These are phyloP conservation scores for Bicyclus anynana DNA, from an alignment of 1,140 invertebrate species.

Conservation along the genomic window DNA sequence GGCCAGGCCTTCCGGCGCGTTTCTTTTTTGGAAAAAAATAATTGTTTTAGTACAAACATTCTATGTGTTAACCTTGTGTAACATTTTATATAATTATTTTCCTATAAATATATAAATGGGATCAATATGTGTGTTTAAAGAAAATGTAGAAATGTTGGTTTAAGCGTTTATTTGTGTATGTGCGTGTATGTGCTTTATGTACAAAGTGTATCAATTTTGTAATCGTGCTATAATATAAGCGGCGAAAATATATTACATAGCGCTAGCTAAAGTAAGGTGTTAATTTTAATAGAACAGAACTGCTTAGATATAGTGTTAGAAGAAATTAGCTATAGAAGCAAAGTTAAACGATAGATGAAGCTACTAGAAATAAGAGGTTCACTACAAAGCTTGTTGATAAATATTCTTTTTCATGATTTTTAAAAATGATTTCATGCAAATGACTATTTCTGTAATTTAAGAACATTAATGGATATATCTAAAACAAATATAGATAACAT, in stretches of 20 bases:
- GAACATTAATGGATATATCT: not conserved
- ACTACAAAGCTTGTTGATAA: constrained; percentile 40
- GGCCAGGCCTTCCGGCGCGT: constrained; percentile 64
- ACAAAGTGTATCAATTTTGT: constrained; percentile 5
- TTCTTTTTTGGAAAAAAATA: constrained; percentile 72
- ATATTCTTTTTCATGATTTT: not conserved
- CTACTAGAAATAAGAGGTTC: constrained; percentile 13
- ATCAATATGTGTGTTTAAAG: constrained; percentile 2
- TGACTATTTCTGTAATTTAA: not conserved
- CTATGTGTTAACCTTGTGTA: constrained; percentile 64
- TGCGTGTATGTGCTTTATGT: constrained; percentile 10
- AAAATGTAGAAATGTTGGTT: constrained; percentile 1
- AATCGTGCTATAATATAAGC: constrained; percentile 3
- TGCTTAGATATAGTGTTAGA: constrained; percentile 5
- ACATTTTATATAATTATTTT: constrained; percentile 33
- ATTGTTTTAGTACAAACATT: constrained; percentile 65
- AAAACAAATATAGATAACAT: not conserved
- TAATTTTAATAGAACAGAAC: not conserved
- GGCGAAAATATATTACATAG: not conserved
- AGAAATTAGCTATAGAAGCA: constrained; percentile 8
- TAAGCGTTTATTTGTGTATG: not conserved
- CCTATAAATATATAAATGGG: constrained; percentile 27
- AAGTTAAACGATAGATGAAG: constrained; percentile 2
- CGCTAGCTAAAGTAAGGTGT: not conserved
- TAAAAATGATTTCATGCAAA: not conserved